These are phyloP conservation scores for Stigmatopora argus DNA, from an alignment of 2,113 vertebrate species.

Conservation along the genomic window DNA sequence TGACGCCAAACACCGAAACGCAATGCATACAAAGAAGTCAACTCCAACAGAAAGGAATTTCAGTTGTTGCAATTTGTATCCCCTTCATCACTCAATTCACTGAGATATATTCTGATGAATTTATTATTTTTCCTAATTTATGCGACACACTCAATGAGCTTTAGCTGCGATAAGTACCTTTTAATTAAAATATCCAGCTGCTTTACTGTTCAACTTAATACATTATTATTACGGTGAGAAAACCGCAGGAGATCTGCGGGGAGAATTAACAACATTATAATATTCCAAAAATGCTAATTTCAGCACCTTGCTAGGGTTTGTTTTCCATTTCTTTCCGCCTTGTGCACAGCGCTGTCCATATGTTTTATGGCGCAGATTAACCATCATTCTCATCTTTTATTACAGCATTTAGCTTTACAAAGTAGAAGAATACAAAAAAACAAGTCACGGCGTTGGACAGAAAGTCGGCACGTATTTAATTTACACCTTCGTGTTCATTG, in stretches of 20 bases:
- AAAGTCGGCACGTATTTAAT: conserved; percentile 18
- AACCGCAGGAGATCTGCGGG: not conserved
- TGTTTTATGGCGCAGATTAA: conserved; percentile 9
- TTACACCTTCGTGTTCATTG: conserved; percentile 16
- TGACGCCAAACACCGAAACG: conserved; percentile 56
- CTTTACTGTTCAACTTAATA: not conserved
- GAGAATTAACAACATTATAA: not conserved
- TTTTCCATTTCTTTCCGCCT: not conserved
- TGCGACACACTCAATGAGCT: not conserved
- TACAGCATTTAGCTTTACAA: conserved; percentile 1
- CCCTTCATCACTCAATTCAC: conserved; percentile 15
- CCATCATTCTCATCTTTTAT: conserved; percentile 17
- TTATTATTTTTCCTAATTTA: not conserved
- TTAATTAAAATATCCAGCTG: conserved; percentile 11
- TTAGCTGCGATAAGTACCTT: conserved; percentile 6
- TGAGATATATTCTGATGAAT: too few species aligned
- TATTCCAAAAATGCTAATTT: conserved; percentile 1
- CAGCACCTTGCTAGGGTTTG: not conserved
- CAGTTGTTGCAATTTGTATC: not conserved
- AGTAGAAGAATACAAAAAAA: not conserved
- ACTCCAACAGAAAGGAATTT: conserved; percentile 34
- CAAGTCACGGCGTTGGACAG: conserved; percentile 8
- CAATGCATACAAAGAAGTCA: conserved; percentile 52
- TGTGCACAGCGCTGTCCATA: conserved; percentile 8
- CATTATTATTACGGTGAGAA: not conserved